Evolutionary conservation across 2,888 invertebrate species (phyloP), one percentile per base, ranked within the genome.

Genomic region (Masnerella sp.): DNA sequence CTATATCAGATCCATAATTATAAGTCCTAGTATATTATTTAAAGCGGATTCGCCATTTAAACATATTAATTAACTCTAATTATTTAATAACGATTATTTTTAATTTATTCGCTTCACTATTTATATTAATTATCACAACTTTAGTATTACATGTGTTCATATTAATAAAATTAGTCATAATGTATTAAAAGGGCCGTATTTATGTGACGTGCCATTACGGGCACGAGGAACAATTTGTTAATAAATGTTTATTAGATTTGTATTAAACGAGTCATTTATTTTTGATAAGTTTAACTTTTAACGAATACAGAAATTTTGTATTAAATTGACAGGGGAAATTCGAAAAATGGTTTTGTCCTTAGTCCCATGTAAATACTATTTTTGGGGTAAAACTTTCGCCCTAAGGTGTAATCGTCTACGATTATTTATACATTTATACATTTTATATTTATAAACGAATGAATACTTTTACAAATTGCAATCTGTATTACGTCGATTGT

Each of bases 21-120:
- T n/a, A n/a, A n/a, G n/a, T n/a, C n/a, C n/a, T n/a, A n/a, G n/a
- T n/a, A n/a, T n/a, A n/a, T n/a, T n/a, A n/a, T n/a, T n/a, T n/a
- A n/a, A n/a, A n/a, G n/a, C n/a, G n/a, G n/a, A n/a, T n/a, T n/a
- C n/a, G n/a, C n/a, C n/a, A n/a, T n/a, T n/a, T n/a, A n/a, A 28
- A 12, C 15, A 34, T 43, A 58, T 58, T 45, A 58, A 43, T 45
- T 43, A 45, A 58, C 20, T 30, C 58, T 32, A 58, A 58, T 52
- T 64, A 52, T 64, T 64, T 64, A 64, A 62, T 51, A 51, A 52
- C 11, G 20, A 51, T 64, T 43, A 52, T 64, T 43, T 64, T 42
- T 64, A 64, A 64, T 51, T 64, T 64, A 64, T 62, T 64, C 28
- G 43, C 51, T 62, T 62, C 20, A 51, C 52, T 62, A 62, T 62